Percentiles rank a stretch among this genome's conserved stretches.
Conservation (phyloP, 2,797 vertebrate genomes). For the Molothrus ater region DNA sequence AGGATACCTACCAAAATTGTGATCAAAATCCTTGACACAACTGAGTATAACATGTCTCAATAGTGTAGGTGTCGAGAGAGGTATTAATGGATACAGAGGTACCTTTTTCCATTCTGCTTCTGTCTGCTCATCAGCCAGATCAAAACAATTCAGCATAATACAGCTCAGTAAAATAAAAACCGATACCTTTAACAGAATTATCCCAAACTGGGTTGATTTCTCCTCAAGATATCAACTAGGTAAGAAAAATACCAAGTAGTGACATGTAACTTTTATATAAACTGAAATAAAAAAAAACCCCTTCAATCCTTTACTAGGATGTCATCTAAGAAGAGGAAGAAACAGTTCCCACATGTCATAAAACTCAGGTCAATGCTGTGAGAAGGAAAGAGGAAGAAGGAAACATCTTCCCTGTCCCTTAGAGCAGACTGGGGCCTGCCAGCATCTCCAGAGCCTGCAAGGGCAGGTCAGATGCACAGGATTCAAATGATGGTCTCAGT, state of each 20-base stretch:
- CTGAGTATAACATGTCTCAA: not conserved
- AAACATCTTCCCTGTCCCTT: not conserved
- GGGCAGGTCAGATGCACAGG: not conserved
- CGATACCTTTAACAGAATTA: not conserved
- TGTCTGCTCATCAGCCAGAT: not conserved
- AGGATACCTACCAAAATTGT: not conserved
- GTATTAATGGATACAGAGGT: not conserved
- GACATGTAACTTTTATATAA: not conserved
- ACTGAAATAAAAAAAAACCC: accelerated
- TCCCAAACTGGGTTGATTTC: not conserved
- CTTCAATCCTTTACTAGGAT: not conserved
- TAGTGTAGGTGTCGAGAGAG: not conserved
- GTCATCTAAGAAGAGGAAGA: not conserved
- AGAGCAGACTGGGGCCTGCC: not conserved
- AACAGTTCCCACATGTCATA: not conserved
- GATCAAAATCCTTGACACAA: not conserved
- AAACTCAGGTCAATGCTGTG: not conserved
- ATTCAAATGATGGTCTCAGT: not conserved
- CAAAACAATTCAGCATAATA: not conserved
- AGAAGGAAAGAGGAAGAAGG: not conserved
- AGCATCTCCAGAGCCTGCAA: not conserved
- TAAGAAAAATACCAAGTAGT: not conserved
- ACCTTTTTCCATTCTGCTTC: not conserved
- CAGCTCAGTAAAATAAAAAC: not conserved
- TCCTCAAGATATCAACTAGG: not conserved